Percentiles rank a stretch among this genome's conserved stretches.
Evolutionary conservation across 2,888 invertebrate genomes (phyloP).

Genomic region (Molorchus minor): DNA sequence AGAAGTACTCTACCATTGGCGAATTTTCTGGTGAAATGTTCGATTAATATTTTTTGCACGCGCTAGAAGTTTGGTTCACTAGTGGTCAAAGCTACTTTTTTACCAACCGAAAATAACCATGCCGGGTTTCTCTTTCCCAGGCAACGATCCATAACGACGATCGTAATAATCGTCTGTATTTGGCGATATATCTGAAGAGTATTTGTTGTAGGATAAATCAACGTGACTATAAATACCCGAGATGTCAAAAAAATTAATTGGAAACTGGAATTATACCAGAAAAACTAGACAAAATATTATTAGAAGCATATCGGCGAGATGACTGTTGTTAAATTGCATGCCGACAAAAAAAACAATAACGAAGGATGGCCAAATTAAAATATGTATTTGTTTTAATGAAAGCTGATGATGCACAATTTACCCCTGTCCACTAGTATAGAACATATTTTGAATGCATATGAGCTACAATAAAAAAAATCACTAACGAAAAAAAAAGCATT

Average conservation of each 20-base stretch:
- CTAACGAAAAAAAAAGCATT: too few relatives aligned
- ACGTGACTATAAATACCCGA: neutral
- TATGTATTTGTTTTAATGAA: neutral
- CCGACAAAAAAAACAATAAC: neutral
- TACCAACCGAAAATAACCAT: neutral
- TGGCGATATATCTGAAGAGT: neutral
- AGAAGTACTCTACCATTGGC: too few relatives aligned
- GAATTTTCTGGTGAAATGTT: too few relatives aligned
- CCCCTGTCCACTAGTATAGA: too few relatives aligned
- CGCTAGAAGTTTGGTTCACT: neutral
- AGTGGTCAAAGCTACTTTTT: slow-evolving; percentile 1
- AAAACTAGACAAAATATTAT: neutral
- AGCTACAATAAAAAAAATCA: too few relatives aligned
- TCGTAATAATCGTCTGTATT: neutral
- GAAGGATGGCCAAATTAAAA: neutral
- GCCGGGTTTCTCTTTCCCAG: neutral
- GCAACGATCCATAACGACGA: neutral
- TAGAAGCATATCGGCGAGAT: neutral
- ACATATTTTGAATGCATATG: too few relatives aligned
- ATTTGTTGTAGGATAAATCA: neutral
- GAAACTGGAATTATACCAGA: neutral
- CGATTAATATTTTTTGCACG: neutral
- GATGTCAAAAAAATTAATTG: neutral
- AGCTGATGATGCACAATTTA: too few relatives aligned
- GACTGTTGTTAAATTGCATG: neutral